Percentiles rank a stretch among this genome's conserved stretches.
Conservation (phyloP, 2,113 vertebrate genomes). For the Macquaria ambigua region DNA sequence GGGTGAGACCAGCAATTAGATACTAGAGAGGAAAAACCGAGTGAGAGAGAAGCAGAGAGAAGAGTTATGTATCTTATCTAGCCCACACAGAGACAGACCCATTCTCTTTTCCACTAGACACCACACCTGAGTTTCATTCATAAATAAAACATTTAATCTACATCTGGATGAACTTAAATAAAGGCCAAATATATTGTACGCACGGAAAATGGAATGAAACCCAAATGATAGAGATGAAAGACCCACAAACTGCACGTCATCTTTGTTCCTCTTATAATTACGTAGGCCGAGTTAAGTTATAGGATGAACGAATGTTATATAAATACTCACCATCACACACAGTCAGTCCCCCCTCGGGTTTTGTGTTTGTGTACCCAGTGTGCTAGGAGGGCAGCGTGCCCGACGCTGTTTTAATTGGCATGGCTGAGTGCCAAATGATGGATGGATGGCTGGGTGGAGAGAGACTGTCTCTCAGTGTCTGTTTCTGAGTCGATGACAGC, state of each 20-base stretch:
- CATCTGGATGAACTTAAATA: slow-evolving; percentile 33
- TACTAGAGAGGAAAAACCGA: slow-evolving; percentile 34
- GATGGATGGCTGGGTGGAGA: slow-evolving; percentile 60
- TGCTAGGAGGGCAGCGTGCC: slow-evolving; percentile 62
- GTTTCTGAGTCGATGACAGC: slow-evolving; percentile 69
- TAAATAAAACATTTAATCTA: slow-evolving; percentile 61
- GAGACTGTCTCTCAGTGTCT: slow-evolving; percentile 43
- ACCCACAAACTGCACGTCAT: background rate
- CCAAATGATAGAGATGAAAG: slow-evolving; percentile 15
- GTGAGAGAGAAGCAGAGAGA: slow-evolving; percentile 27
- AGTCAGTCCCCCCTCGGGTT: slow-evolving; percentile 37
- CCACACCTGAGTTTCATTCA: slow-evolving; percentile 56
- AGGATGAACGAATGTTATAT: slow-evolving; percentile 55
- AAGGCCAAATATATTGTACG: background rate
- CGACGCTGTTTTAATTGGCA: slow-evolving; percentile 75
- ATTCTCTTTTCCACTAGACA: background rate
- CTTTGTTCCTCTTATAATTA: slow-evolving; percentile 32
- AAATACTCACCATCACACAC: slow-evolving; percentile 44
- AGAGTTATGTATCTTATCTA: slow-evolving; percentile 47
- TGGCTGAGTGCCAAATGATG: slow-evolving; percentile 74
- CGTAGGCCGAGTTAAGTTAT: slow-evolving; percentile 24
- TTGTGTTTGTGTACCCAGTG: slow-evolving; percentile 69
- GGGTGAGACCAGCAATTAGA: slow-evolving; percentile 72
- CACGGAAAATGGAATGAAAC: background rate
- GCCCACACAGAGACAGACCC: slow-evolving; percentile 31